Base-by-base conservation (phyloP, 2,797 vertebrate species). In the Potorous gilbertii region DNA sequence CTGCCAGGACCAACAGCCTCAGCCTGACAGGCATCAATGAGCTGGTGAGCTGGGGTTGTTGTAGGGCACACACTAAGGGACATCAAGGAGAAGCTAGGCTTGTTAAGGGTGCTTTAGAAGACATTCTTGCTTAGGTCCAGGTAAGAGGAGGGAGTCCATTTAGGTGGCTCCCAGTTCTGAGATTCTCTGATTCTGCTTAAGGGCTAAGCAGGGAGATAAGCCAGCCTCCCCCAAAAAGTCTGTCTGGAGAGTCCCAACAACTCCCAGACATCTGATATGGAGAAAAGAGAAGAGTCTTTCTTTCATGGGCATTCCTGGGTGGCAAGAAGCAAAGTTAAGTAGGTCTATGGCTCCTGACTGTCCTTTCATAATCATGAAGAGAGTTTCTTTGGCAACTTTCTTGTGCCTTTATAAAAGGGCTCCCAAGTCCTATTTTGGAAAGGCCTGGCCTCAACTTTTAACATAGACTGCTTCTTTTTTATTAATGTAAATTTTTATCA, bases 11-110 rank as follows among this genome's bases (percentile, higher is more conserved):
- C 0, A 98, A 97, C 55, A 97, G 98, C 0, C 98, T 99, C 96
- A 99, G 99, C 98, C 97, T 99, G 95, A 99, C 99, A 54, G 98
- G 98, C 0, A 98, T 99, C 97, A 99, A 99, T 0, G 99, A 99
- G 98, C 99, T 99, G 99, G 99, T 99, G 74, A 97, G 98, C 74
- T 87, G 92, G 59, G 59, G 52, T 52, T 81, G 93, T 13, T 50
- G 12, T 57, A 57, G 56, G 28, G 56, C 9, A 28, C 0, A 6
- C 28, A 57, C 10, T 29, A 18, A 21, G 10, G 8, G n/a, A 46
- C 66, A 46, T 10, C 0, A 40, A 81, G n/a, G 66, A 81, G 18
- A 81, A n/a, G 62, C 34, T 21, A 40, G n/a, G 40, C 40, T 81
- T 46, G 18, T 81, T 27, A 11, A 46, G n/a, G n/a, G 16, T 8